Evolutionary conservation across 1,140 invertebrate genomes (phyloP).

Genomic region (Ceratoteleas bidentatus): DNA sequence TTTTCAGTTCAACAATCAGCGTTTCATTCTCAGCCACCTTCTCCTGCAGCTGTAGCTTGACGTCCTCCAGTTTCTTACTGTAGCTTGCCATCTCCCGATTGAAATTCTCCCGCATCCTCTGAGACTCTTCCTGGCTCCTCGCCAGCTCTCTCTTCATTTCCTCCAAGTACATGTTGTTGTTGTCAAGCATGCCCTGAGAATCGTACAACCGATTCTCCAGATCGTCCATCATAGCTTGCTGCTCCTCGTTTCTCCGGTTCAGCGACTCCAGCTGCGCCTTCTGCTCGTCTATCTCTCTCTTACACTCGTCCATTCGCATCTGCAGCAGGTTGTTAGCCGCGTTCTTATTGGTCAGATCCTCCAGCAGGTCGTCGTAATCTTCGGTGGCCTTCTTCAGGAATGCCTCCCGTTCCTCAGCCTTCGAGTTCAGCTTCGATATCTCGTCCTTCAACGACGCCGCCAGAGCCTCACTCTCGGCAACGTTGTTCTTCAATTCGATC

Average conservation of each 20-base stretch:
- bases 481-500: conserved; percentile 45
- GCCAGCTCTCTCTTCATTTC: conserved; percentile 78
- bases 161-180: conserved; percentile 72
- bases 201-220: conserved; percentile 74
- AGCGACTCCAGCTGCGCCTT: conserved; percentile 67
- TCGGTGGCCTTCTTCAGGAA: conserved; percentile 67
- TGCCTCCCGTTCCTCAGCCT: conserved; percentile 48
- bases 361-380: conserved; percentile 77
- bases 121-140: conserved; percentile 78
- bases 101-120: conserved; percentile 77
- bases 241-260: conserved; percentile 62
- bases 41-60: conserved; percentile 68
- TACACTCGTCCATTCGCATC: conserved; percentile 72
- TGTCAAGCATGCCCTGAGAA: conserved; percentile 69
- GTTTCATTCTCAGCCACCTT: conserved; percentile 68
- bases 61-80: conserved; percentile 68
- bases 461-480: conserved; percentile 52
- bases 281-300: conserved; percentile 68
- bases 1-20: conserved; percentile 64
- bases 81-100: conserved; percentile 70
- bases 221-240: conserved; percentile 61
- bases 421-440: conserved; percentile 47
- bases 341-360: conserved; percentile 73
- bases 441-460: conserved; percentile 66
- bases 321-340: conserved; percentile 73